Evolutionary conservation across 92 coral and sea anemone genomes (phyloP).

Genomic region (Chrysogorgia sp.): DNA sequence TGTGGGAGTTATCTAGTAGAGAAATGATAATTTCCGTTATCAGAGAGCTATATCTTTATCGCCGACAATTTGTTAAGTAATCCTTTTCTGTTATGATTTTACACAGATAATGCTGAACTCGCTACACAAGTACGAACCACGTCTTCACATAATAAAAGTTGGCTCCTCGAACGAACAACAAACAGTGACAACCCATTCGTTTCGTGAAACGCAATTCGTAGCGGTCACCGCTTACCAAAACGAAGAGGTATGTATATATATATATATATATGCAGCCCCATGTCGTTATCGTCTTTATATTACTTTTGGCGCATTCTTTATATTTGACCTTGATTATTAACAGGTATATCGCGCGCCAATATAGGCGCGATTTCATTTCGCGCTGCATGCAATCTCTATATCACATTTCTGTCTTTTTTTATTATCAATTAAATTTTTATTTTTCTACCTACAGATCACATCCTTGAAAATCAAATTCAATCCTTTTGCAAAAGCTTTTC

Average conservation of each 20-base stretch:
- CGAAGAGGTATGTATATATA: conserved; percentile 78
- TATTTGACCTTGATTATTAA: not conserved
- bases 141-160: conserved; percentile 83
- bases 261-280: not conserved
- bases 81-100: conserved; percentile 17
- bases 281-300: not conserved
- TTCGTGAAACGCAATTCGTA: conserved; percentile 92
- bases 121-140: conserved; percentile 95
- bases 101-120: conserved; percentile 97
- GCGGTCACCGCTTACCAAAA: conserved; percentile 99
- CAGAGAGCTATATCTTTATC: too few species aligned
- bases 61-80: too few species aligned
- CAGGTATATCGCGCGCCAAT: too few species aligned
- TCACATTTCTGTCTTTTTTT: too few species aligned
- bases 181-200: conserved; percentile 82
- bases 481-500: conserved; percentile 97
- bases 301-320: not conserved
- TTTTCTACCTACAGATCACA: conserved; percentile 74
- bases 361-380: too few species aligned
- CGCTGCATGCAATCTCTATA: too few species aligned
- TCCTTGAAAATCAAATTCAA: conserved; percentile 89
- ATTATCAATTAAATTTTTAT: too few species aligned
- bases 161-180: conserved; percentile 85
- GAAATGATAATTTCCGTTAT: too few species aligned
- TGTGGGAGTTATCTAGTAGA: not conserved